These are phyloP conservation scores for Salvelinus alpinus DNA, from an alignment of 2,113 vertebrate genomes.

Conservation along the genomic window DNA sequence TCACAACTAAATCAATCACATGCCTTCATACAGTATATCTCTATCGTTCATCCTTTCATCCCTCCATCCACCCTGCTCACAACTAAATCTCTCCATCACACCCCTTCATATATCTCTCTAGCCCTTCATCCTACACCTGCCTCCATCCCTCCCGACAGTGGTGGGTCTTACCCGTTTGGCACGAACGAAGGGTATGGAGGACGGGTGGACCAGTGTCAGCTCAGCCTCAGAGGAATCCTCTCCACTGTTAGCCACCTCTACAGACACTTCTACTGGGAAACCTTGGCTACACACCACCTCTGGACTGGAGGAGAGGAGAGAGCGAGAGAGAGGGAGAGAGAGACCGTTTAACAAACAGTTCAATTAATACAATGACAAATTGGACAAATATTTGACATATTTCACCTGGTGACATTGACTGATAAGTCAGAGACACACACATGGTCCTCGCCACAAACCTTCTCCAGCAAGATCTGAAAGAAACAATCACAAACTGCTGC, in stretches of 20 bases:
- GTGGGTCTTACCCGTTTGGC: slow-evolving; percentile 27
- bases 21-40: no score
- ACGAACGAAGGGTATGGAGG: slow-evolving; percentile 27
- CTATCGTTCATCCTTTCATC: no score
- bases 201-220: slow-evolving; percentile 31
- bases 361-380: no score
- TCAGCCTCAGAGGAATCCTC: slow-evolving; percentile 38
- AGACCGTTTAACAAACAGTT: no score
- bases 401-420: slow-evolving; percentile 36
- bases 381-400: not conserved
- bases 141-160: not conserved
- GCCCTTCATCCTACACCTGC: no score
- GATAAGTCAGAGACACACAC: slow-evolving; percentile 46
- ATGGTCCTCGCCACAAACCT: slow-evolving; percentile 56
- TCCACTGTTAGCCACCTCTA: slow-evolving; percentile 38
- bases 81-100: no score
- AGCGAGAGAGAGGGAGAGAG: not conserved
- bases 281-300: slow-evolving; percentile 23
- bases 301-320: slow-evolving; percentile 16
- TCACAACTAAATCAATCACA: no score
- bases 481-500: not conserved
- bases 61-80: no score
- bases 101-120: no score
- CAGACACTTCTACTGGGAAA: slow-evolving; percentile 25
- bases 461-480: slow-evolving; percentile 46